phyloP scores from a whole-genome alignment of 2,113 vertebrate genomes.

The Sclerurus mexicanus region DNA sequence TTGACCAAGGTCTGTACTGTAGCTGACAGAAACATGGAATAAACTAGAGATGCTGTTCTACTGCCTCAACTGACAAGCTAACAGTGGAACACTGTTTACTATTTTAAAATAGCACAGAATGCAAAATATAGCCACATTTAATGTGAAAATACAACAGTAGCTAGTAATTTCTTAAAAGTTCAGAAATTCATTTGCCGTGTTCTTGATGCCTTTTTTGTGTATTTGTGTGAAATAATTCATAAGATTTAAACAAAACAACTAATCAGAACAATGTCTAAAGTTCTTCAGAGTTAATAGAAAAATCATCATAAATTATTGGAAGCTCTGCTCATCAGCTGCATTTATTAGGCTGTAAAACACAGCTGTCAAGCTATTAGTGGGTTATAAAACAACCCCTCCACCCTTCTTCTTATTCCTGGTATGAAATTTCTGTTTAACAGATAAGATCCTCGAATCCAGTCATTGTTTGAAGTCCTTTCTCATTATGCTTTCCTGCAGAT shows the following conservation, averaged over 20 bases:
- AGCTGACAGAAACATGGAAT: not conserved
- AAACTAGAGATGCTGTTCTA: not conserved
- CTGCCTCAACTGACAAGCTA: not conserved
- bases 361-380: not conserved
- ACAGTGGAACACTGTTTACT: not conserved
- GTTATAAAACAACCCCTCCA: not conserved
- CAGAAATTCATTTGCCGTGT: not conserved
- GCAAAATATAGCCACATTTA: not conserved
- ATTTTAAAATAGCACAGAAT: not conserved
- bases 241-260: not conserved
- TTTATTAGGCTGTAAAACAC: not conserved
- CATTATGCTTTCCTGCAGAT: not conserved
- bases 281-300: not conserved
- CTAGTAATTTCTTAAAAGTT: not conserved
- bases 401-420: not conserved
- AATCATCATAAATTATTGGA: not conserved
- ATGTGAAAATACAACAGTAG: not conserved
- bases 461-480: not conserved
- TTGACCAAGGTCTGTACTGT: not conserved
- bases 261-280: not conserved
- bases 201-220: not conserved
- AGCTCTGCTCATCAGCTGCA: not conserved
- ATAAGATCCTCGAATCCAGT: not conserved
- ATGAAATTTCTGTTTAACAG: not conserved
- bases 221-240: not conserved